Evolutionary conservation across 1,140 invertebrate species (phyloP).

Genomic region (Gonatopus flavifemur): DNA sequence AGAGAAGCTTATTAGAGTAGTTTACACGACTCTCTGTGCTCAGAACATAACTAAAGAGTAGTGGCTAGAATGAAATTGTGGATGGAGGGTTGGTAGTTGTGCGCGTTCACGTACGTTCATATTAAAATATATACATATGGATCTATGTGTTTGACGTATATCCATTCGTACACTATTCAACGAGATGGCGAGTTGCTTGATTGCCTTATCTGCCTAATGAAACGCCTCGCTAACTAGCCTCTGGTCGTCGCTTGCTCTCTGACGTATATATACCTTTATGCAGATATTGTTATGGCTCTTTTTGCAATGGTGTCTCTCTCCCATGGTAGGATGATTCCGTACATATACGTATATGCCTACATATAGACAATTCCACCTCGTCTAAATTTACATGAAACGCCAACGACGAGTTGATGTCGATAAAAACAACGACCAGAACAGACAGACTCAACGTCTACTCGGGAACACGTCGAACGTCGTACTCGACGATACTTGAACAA

Average conservation of each 20-base stretch:
- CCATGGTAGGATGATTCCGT: too few relatives aligned
- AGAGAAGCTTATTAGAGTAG: slow-evolving; percentile 24
- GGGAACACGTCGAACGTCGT: too few relatives aligned
- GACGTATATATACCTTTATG: slow-evolving; percentile 20
- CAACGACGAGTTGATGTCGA: slow-evolving; percentile 3
- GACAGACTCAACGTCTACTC: too few relatives aligned
- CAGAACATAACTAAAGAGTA: slow-evolving; percentile 17
- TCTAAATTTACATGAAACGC: slow-evolving; percentile 31
- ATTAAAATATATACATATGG: not conserved
- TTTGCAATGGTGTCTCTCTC: slow-evolving; percentile 29
- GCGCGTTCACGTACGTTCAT: not conserved
- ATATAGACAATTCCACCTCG: slow-evolving; percentile 11
- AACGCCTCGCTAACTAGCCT: slow-evolving; percentile 50
- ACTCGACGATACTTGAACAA: too few relatives aligned
- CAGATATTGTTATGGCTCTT: slow-evolving; percentile 40
- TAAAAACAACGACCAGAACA: slow-evolving; percentile 13
- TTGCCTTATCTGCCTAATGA: slow-evolving; percentile 56
- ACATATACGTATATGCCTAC: too few relatives aligned
- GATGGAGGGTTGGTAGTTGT: too few relatives aligned
- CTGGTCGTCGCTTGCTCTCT: too few relatives aligned
- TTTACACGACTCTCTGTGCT: not conserved
- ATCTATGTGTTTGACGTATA: not conserved
- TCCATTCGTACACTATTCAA: slow-evolving; percentile 14
- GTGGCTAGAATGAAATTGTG: slow-evolving; percentile 6
- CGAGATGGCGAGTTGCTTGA: slow-evolving; percentile 35